These are phyloP conservation scores for Parazoanthus darwini DNA, from an alignment of 92 coral and sea anemone species.

Conservation along the genomic window DNA sequence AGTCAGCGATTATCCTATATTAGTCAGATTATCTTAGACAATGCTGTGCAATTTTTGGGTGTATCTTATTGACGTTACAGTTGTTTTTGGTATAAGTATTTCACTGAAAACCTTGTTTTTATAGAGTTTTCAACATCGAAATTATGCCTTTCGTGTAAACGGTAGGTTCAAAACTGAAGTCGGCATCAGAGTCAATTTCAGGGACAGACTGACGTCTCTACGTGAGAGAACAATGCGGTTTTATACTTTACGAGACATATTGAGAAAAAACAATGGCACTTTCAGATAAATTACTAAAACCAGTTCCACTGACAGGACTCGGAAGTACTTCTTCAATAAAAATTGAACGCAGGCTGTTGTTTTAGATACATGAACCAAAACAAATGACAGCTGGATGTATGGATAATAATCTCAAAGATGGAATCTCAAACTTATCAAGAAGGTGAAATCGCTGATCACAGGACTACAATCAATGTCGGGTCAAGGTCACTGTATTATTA, in stretches of 20 bases:
- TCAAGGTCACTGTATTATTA: slow-evolving; percentile 25
- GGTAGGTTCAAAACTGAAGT: not conserved
- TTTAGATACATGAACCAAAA: slow-evolving; percentile 1
- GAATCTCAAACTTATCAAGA: not conserved
- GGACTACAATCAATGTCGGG: not conserved
- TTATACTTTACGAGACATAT: not conserved
- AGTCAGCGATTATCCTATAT: not conserved
- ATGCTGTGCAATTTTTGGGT: not conserved
- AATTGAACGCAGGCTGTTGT: not conserved
- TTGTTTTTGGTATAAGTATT: not conserved
- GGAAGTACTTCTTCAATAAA: not conserved
- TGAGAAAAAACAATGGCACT: slow-evolving; percentile 15
- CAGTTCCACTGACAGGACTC: slow-evolving; percentile 5
- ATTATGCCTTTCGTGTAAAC: not conserved
- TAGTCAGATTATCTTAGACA: not conserved
- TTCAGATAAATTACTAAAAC: not conserved
- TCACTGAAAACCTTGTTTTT: not conserved
- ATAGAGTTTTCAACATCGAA: not conserved
- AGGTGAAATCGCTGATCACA: not conserved
- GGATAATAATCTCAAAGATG: not conserved
- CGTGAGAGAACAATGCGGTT: not conserved
- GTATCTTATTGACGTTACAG: not conserved
- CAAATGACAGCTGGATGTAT: slow-evolving; percentile 27
- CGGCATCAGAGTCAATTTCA: not conserved
- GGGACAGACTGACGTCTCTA: not conserved